Percentiles rank a stretch among this genome's conserved stretches.
phyloP scores from a whole-genome alignment of 1,140 invertebrate species.

The Orchestia grillus region DNA sequence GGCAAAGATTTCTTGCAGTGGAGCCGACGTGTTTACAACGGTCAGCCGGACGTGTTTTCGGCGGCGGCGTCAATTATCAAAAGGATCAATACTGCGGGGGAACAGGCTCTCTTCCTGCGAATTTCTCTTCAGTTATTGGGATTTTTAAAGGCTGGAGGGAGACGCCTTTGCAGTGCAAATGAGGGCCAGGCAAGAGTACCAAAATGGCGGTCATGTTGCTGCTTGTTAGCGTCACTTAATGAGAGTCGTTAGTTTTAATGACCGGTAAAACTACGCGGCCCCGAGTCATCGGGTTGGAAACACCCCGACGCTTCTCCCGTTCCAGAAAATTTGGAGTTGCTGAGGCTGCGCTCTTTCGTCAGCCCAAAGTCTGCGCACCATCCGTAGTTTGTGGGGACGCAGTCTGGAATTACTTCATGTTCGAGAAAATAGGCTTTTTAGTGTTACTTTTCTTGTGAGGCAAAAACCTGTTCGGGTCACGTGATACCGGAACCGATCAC shows the following conservation, averaged over 20 bases:
- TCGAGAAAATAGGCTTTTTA: too few species aligned
- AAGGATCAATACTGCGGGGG: background rate
- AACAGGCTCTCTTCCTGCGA: background rate
- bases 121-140: background rate
- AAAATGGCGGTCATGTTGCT: background rate
- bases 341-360: too few species aligned
- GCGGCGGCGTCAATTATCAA: background rate
- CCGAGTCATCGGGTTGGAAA: background rate
- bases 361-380: too few species aligned
- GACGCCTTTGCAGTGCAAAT: background rate
- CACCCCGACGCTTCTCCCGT: background rate
- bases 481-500: too few species aligned
- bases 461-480: too few species aligned
- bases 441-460: too few species aligned
- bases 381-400: too few species aligned
- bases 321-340: too few species aligned
- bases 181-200: background rate
- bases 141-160: constrained; percentile 7
- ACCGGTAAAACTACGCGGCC: background rate
- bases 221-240: background rate
- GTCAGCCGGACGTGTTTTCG: background rate
- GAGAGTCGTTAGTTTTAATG: constrained; percentile 8
- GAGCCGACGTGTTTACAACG: background rate
- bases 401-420: too few species aligned
- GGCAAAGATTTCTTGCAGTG: background rate